Evolutionary conservation across 2,888 invertebrate species (phyloP), one percentile per base, ranked within the genome.

Genomic region (Ornithoptera alexandrae): DNA sequence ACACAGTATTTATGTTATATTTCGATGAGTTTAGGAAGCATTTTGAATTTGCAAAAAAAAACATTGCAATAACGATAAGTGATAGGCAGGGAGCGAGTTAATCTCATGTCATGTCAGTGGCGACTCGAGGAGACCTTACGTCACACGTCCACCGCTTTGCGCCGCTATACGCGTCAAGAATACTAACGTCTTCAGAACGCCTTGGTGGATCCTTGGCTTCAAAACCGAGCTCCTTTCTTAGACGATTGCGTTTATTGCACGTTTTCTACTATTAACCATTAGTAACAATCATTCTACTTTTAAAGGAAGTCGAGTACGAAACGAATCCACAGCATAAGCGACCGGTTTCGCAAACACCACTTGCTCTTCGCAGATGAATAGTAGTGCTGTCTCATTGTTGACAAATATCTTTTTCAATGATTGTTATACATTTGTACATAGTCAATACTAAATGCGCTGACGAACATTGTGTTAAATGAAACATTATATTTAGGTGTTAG

Each of bases 161-260:
- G 81, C 81, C 78, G 83, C 75, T 81, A 85, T 77, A 89, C 89
- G 89, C 88, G 87, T 68, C 76, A 85, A 86, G 92, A 88, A 92
- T 92, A 92, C 90, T 91, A 92, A 92, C 89, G 83, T 81, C 83
- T 82, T 78, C 84, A 82, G 86, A 89, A 85, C 89, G 86, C 91
- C 92, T 91, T 90, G 90, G 86, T 88, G 82, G 84, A 92, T 92
- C 92, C 92, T 92, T 92, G 92, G 92, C 92, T 92, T 92, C 91
- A 92, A 92, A 92, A 91, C 90, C 86, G 81, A 90, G 85, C 91
- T 90, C 92, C 92, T 92, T 92, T 91, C 92, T 85, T 87, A 92
- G 81, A 82, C 84, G 80, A 83, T 87, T 88, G 87, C 88, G 84
- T 84, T 84, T 82, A 81, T 82, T 85, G 83, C 81, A 83, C 81